Evolutionary conservation across 2,888 invertebrate species (phyloP).

Genomic region (Papilio gigon): DNA sequence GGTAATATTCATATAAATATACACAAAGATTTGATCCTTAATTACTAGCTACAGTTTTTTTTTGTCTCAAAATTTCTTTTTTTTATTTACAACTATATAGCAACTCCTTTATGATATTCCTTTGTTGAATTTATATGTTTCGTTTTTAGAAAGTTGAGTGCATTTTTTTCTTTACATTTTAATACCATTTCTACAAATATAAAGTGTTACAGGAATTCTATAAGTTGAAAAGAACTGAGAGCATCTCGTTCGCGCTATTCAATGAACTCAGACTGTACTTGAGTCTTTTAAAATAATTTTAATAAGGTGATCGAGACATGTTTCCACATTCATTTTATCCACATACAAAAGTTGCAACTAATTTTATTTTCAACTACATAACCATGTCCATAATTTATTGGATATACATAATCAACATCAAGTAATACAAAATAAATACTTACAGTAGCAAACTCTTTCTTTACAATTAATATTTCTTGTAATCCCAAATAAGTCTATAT

Average conservation of each 20-base stretch:
- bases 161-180: neutral
- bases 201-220: neutral
- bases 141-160: neutral
- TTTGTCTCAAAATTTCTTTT: no score
- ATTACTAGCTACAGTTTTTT: no score
- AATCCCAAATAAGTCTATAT: no score
- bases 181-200: neutral
- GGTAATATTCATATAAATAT: neutral
- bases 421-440: no score
- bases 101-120: no score
- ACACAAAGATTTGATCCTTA: no score
- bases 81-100: no score
- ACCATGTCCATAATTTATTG: neutral
- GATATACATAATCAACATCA: no score
- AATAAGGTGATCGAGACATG: conserved; percentile 1
- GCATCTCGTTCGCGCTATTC: conserved; percentile 17
- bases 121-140: no score
- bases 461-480: no score
- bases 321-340: conserved; percentile 11
- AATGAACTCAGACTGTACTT: neutral
- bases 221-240: neutral
- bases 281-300: conserved; percentile 5
- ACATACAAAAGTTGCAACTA: neutral
- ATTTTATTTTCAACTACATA: neutral
- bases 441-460: no score